These are phyloP conservation scores for Corydoras maculifer DNA, from an alignment of 2,113 vertebrate species.

Conservation along the genomic window DNA sequence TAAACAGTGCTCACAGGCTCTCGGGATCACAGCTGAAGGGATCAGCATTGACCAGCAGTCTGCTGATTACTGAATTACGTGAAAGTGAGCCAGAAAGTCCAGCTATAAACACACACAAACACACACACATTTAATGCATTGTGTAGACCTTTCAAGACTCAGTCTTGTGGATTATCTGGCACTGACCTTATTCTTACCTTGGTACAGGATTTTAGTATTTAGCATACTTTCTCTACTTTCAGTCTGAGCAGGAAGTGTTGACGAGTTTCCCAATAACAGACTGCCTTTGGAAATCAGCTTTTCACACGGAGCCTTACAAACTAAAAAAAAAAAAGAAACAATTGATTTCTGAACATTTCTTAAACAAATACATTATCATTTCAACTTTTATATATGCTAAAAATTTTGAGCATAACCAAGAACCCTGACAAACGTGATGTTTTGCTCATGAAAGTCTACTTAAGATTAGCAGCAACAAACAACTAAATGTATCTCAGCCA, in stretches of 20 bases:
- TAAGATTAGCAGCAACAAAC: too few species aligned
- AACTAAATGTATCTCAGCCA: too few species aligned
- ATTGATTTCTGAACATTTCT: neutral
- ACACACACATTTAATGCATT: slow-evolving; percentile 5
- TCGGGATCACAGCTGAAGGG: slow-evolving; percentile 86
- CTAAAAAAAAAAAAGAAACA: slow-evolving; percentile 50
- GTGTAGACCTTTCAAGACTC: too few species aligned
- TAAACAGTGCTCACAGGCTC: slow-evolving; percentile 74
- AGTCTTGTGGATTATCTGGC: too few species aligned
- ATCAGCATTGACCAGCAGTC: slow-evolving; percentile 84
- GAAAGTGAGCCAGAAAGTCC: slow-evolving; percentile 83
- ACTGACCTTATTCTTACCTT: slow-evolving; percentile 65
- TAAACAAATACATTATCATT: too few species aligned
- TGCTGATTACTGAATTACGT: slow-evolving; percentile 83
- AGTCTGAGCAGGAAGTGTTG: slow-evolving; percentile 81
- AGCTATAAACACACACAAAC: slow-evolving; percentile 52
- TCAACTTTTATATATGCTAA: too few species aligned
- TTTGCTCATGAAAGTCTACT: too few species aligned
- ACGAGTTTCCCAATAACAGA: slow-evolving; percentile 73
- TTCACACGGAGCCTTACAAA: slow-evolving; percentile 79
- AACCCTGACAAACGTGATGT: too few species aligned
- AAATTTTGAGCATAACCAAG: neutral
- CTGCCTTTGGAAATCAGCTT: slow-evolving; percentile 82
- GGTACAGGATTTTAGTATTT: slow-evolving; percentile 84
- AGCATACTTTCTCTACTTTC: slow-evolving; percentile 79